Base-by-base conservation (phyloP, 2,113 vertebrate species). In the Todiramphus saurophagus region DNA sequence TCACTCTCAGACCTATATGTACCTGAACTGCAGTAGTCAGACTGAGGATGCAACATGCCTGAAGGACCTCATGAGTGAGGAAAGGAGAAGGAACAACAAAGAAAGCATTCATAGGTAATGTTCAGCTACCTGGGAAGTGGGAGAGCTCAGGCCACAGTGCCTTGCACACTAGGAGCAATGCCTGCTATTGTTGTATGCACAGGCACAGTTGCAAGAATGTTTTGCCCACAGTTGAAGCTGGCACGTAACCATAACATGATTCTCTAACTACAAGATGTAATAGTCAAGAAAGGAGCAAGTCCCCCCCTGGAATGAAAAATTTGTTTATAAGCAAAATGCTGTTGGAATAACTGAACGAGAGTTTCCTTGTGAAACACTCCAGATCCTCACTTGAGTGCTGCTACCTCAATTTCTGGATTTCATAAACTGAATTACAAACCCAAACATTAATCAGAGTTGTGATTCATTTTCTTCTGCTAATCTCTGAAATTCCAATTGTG, bases 81-180 rank as follows among this genome's bases (percentile, higher is more conserved):
- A 66, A 87, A 53, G 4, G 7, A 64, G 28, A 60, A 9, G 28
- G 5, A 92, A 30, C 3, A 69, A 8, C 16, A 77, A 73, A 60
- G 27, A 55, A 83, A 82, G 13, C 2, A 41, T 66, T 55, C 0
- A 55, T 0, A 60, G 51, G 27, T 83, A 68, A 58, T 33, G 5
- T 41, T 69, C 55, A 46, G 10, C 14, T 67, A 7, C 18, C 3
- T 48, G 24, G 41, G 44, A 83, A 59, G 16, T 8, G 8, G 7
- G 21, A 69, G 6, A 58, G 7, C 8, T 53, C 24, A 64, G 56
- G 33, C 48, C 8, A 3, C 53, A 66, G 33, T 46, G 53, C 28
- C 33, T 62, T 33, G 28, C 24, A 44, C 0, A 1, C 20, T 60
- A 3, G 7, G 28, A 35, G 8, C 11, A 89, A 48, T 0, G 2